phyloP scores from a whole-genome alignment of 2,888 invertebrate genomes.

The Ophion slaviceki region DNA sequence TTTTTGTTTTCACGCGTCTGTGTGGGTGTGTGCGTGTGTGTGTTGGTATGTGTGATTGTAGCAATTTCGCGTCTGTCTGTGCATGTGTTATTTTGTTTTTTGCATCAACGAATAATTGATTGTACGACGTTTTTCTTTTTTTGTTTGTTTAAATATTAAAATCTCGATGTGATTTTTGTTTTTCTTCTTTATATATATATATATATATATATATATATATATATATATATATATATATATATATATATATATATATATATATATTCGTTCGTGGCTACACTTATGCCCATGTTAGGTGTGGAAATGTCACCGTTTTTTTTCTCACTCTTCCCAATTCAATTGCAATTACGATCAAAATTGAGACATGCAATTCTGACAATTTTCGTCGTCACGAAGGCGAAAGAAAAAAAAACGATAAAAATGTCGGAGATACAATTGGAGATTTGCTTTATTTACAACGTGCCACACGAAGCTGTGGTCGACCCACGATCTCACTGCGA shows the following conservation, averaged over 20 bases:
- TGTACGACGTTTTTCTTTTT: conserved; percentile 51
- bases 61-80: conserved; percentile 48
- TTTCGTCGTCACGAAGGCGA: conserved; percentile 28
- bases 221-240: too few relatives aligned
- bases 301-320: conserved; percentile 26
- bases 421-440: conserved; percentile 59
- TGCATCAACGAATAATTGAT: conserved; percentile 57
- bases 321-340: conserved; percentile 34
- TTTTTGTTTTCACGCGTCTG: conserved; percentile 64
- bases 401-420: conserved; percentile 24
- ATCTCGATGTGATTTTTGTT: conserved; percentile 53
- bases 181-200: not conserved
- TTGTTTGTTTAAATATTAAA: conserved; percentile 38
- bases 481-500: conserved; percentile 15
- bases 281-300: conserved; percentile 19
- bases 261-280: conserved; percentile 26
- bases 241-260: too few relatives aligned
- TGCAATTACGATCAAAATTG: conserved; percentile 43
- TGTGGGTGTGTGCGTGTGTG: conserved; percentile 39
- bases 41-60: conserved; percentile 47
- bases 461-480: conserved; percentile 32
- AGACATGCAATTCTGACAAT: conserved; percentile 39
- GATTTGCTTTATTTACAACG: conserved; percentile 50
- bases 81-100: conserved; percentile 39
- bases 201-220: too few relatives aligned